phyloP scores from a whole-genome alignment of 2,888 invertebrate genomes.

The Rutpela maculata region DNA sequence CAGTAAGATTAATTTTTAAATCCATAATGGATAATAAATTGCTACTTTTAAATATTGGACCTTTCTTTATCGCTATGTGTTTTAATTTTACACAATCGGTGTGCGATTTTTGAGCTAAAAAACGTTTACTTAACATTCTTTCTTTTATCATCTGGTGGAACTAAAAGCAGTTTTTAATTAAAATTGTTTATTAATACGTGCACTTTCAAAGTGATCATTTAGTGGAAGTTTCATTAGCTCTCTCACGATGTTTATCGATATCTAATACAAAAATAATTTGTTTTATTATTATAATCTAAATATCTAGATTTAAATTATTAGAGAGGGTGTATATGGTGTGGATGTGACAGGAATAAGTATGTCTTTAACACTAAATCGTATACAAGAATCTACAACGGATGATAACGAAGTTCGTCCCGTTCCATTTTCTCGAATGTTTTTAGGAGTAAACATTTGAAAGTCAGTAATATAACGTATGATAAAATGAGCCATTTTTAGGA shows the following conservation, averaged over 20 bases:
- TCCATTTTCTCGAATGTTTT: no score
- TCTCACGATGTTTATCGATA: not conserved
- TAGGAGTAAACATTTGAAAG: no score
- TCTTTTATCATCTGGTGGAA: slow-evolving; percentile 13
- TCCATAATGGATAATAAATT: not conserved
- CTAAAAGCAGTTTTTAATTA: slow-evolving; percentile 17
- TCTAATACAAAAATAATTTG: not conserved
- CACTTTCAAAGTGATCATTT: slow-evolving; percentile 2
- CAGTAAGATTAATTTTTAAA: not conserved
- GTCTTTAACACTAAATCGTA: no score
- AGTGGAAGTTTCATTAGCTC: not conserved
- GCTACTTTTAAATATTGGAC: not conserved
- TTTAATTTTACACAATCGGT: not conserved
- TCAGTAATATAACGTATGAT: no score
- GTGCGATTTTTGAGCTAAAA: slow-evolving; percentile 11
- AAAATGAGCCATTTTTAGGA: no score
- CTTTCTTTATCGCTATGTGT: not conserved
- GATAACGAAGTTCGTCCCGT: no score
- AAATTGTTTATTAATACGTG: slow-evolving; percentile 11
- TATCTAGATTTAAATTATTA: no score
- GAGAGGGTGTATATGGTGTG: no score
- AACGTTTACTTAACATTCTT: slow-evolving; percentile 5
- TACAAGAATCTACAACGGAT: no score
- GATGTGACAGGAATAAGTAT: no score
- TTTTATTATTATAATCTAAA: no score